These are phyloP conservation scores for Miltochrista miniata DNA, from an alignment of 2,888 invertebrate species.

Conservation along the genomic window DNA sequence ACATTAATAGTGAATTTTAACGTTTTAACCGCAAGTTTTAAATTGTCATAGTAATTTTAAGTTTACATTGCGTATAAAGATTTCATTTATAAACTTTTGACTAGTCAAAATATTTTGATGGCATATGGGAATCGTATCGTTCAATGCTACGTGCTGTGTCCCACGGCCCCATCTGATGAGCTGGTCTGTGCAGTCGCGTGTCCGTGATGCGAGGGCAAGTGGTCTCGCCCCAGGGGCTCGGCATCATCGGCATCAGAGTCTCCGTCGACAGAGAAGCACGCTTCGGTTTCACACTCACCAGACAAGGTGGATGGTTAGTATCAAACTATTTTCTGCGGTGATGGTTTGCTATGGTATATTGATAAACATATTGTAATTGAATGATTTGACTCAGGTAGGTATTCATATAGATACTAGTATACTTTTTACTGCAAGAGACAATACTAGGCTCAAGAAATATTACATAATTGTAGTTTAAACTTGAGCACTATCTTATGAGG, in stretches of 20 bases:
- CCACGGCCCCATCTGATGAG: constrained; percentile 57
- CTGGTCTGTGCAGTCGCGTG: constrained; percentile 92
- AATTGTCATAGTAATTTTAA: too few species aligned
- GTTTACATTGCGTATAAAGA: too few species aligned
- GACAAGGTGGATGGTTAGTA: constrained; percentile 97
- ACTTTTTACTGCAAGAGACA: too few species aligned
- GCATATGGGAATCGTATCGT: constrained; percentile 53
- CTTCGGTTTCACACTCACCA: constrained; percentile 97
- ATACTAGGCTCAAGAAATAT: too few species aligned
- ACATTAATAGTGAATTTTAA: too few species aligned
- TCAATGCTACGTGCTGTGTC: constrained; percentile 48
- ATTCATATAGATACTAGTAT: background rate
- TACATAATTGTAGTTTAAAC: too few species aligned
- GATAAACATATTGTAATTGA: background rate
- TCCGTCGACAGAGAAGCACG: constrained; percentile 96
- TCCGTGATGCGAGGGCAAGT: constrained; percentile 99
- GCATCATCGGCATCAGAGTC: constrained; percentile 98
- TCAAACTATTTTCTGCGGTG: constrained; percentile 5
- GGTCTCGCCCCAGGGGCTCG: constrained; percentile 96
- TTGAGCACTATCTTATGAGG: too few species aligned
- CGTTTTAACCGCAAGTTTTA: too few species aligned
- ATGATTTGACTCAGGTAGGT: background rate
- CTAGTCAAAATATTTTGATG: background rate
- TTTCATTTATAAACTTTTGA: too few species aligned
- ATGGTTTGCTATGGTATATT: background rate